These are phyloP conservation scores for Caenorhabditis brenneri DNA, from an alignment of 1,140 invertebrate species.

Conservation along the genomic window DNA sequence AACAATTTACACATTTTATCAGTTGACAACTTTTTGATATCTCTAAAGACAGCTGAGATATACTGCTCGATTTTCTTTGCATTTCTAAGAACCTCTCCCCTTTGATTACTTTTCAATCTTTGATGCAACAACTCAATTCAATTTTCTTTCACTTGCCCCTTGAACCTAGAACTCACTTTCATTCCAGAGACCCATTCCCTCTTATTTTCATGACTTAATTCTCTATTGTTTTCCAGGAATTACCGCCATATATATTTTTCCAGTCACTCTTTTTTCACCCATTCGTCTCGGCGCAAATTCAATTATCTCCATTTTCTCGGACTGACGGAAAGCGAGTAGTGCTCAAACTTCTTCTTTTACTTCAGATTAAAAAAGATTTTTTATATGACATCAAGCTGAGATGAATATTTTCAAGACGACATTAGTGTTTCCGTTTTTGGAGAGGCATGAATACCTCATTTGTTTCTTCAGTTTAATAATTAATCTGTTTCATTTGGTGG, in stretches of 20 bases:
- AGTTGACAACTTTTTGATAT: too few relatives aligned
- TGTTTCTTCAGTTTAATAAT: slow-evolving; percentile 25
- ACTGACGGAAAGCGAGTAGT: neutral
- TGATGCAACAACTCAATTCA: too few relatives aligned
- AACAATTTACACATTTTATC: too few relatives aligned
- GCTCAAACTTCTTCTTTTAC: neutral
- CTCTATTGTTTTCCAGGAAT: neutral
- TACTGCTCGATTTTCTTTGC: too few relatives aligned
- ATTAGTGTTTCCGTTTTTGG: neutral
- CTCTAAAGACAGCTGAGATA: too few relatives aligned
- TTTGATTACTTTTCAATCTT: too few relatives aligned
- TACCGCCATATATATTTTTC: neutral
- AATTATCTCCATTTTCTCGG: neutral
- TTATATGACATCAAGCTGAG: slow-evolving; percentile 25
- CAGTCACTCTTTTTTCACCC: neutral
- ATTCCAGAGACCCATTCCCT: neutral
- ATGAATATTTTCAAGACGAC: neutral
- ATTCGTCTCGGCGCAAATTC: too few relatives aligned
- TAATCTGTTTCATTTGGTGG: neutral
- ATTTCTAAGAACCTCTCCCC: too few relatives aligned
- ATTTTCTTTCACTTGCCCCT: too few relatives aligned
- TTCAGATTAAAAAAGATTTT: neutral
- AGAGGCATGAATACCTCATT: slow-evolving; percentile 11
- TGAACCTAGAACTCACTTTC: too few relatives aligned
- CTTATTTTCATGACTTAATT: neutral